Percentiles rank a stretch among this genome's conserved stretches.
phyloP scores from a whole-genome alignment of 2,888 invertebrate genomes.

The Ectemnius cavifrons region DNA sequence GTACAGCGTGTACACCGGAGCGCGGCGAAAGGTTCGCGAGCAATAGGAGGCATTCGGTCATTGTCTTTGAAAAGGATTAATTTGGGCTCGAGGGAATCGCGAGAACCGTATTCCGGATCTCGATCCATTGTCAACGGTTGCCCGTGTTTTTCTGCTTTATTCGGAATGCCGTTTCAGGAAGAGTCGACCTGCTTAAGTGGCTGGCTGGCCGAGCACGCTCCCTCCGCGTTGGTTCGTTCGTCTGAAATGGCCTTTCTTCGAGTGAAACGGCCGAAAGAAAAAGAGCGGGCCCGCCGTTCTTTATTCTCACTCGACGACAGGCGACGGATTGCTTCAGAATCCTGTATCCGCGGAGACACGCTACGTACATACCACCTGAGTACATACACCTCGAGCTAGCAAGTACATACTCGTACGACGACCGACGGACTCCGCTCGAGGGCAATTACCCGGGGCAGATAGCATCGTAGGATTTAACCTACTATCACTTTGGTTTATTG shows the following conservation, averaged over 20 bases:
- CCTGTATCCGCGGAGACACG: conserved; percentile 38
- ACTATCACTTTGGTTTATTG: conserved; percentile 76
- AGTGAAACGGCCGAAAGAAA: conserved; percentile 42
- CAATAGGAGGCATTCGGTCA: background rate
- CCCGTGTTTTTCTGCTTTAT: conserved; percentile 34
- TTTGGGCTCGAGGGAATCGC: conserved; percentile 22
- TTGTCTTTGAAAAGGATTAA: conserved; percentile 33
- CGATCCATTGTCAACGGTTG: conserved; percentile 33
- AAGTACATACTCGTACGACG: no score
- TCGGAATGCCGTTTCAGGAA: conserved; percentile 35
- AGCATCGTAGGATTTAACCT: conserved; percentile 75
- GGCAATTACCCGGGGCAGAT: conserved; percentile 72
- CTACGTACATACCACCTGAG: no score
- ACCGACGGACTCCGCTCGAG: conserved; percentile 52
- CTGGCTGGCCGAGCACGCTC: background rate
- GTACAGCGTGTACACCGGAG: background rate
- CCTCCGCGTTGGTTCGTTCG: background rate
- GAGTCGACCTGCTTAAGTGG: conserved; percentile 37
- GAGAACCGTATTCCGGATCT: conserved; percentile 39
- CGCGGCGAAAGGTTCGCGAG: background rate
- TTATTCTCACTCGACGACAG: conserved; percentile 59
- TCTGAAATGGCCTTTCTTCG: conserved; percentile 33
- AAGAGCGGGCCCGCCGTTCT: conserved; percentile 52
- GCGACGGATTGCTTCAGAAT: conserved; percentile 65
- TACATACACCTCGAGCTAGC: no score